Conservation (phyloP, 2,888 invertebrate genomes). For the Sepiola atlantica region DNA sequence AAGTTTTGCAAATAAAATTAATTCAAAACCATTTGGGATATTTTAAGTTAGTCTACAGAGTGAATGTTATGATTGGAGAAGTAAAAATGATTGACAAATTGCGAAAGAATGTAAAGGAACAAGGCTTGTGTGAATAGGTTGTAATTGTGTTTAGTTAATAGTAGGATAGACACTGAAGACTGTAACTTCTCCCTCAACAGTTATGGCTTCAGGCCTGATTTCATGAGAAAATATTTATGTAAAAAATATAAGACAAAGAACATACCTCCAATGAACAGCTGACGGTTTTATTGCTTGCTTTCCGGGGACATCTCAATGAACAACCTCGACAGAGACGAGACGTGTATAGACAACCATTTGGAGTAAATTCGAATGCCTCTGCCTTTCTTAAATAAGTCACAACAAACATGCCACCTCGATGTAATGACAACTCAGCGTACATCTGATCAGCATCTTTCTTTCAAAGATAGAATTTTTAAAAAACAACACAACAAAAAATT, state of each 20-base stretch:
- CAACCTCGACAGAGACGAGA: constrained; percentile 69
- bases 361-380: constrained; percentile 69
- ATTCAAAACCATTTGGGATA: too few species aligned
- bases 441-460: neutral
- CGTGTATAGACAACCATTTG: constrained; percentile 71
- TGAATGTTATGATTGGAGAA: too few species aligned
- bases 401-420: constrained; percentile 57
- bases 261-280: neutral
- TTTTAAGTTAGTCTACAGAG: too few species aligned
- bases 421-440: neutral
- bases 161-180: too few species aligned
- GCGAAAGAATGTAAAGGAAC: too few species aligned
- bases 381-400: constrained; percentile 67
- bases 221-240: too few species aligned
- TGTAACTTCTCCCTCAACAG: too few species aligned
- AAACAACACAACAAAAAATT: neutral
- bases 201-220: too few species aligned
- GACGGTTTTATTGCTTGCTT: constrained; percentile 61
- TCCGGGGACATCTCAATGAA: constrained; percentile 71
- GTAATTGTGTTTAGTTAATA: too few species aligned
- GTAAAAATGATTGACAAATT: too few species aligned
- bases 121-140: too few species aligned
- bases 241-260: neutral
- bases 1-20: too few species aligned
- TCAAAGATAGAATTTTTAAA: neutral